phyloP scores from a whole-genome alignment of 2,888 invertebrate species.

The Luperina testacea region DNA sequence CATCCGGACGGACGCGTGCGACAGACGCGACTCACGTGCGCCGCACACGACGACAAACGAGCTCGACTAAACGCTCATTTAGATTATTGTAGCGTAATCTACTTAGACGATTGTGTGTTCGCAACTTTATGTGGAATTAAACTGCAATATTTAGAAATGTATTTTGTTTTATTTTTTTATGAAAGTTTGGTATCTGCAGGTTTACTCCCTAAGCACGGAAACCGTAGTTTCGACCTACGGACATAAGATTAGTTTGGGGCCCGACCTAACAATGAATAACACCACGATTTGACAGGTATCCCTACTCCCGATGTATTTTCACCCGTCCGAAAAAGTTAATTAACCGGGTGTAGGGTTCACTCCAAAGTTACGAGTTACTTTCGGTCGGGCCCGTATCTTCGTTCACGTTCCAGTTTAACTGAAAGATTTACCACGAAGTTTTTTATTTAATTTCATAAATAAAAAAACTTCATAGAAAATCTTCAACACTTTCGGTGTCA shows the following conservation, averaged over 20 bases:
- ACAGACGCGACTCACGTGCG: conserved; percentile 78
- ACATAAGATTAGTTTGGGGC: background rate
- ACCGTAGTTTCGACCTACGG: background rate
- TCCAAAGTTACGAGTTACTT: too few species aligned
- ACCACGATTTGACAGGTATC: too few species aligned
- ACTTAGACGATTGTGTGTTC: conserved; percentile 76
- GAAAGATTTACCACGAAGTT: too few species aligned
- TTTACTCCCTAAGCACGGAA: background rate
- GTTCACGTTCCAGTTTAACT: too few species aligned
- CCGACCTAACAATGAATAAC: too few species aligned
- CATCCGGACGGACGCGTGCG: conserved; percentile 75
- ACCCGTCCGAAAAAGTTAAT: too few species aligned
- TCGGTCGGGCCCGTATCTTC: too few species aligned
- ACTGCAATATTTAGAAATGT: conserved; percentile 49
- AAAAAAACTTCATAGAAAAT: background rate
- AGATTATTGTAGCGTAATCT: conserved; percentile 83
- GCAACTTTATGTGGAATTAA: conserved; percentile 68
- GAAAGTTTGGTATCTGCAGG: background rate
- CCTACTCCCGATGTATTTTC: too few species aligned
- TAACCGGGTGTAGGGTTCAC: too few species aligned
- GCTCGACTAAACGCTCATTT: conserved; percentile 81
- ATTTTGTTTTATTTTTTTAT: background rate
- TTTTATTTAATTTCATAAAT: too few species aligned
- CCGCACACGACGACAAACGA: conserved; percentile 84
- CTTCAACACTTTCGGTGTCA: background rate